Conservation (phyloP, 2,888 invertebrate genomes). For the Ceriagrion tenellum region DNA sequence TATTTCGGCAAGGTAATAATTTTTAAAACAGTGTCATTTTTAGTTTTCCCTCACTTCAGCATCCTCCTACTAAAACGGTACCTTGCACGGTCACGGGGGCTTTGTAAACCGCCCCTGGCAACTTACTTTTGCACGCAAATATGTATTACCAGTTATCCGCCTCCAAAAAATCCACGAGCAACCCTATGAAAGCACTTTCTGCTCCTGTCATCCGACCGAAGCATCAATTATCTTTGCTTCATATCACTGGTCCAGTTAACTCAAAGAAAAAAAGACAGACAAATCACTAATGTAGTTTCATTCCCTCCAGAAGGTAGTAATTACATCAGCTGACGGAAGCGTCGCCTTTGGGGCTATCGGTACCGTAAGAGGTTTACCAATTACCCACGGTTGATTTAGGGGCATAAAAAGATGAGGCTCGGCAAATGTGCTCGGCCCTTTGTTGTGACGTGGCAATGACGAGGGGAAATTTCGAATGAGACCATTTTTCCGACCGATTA, state of each 20-base stretch:
- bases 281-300: not conserved
- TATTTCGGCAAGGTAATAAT: no score
- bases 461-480: not conserved
- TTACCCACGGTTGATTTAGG: not conserved
- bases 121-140: no score
- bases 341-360: not conserved
- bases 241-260: not conserved
- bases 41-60: no score
- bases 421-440: not conserved
- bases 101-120: no score
- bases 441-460: not conserved
- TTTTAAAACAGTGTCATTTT: no score
- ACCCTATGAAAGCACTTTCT: not conserved
- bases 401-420: not conserved
- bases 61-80: no score
- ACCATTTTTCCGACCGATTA: not conserved
- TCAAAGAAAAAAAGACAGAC: not conserved
- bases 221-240: not conserved
- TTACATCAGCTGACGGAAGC: not conserved
- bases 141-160: not conserved
- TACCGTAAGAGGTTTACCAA: not conserved
- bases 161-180: not conserved
- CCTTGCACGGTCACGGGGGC: no score
- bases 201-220: not conserved
- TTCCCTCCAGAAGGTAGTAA: not conserved